These are phyloP conservation scores for Dryas iulia DNA, from an alignment of 1,140 invertebrate species.

Conservation along the genomic window DNA sequence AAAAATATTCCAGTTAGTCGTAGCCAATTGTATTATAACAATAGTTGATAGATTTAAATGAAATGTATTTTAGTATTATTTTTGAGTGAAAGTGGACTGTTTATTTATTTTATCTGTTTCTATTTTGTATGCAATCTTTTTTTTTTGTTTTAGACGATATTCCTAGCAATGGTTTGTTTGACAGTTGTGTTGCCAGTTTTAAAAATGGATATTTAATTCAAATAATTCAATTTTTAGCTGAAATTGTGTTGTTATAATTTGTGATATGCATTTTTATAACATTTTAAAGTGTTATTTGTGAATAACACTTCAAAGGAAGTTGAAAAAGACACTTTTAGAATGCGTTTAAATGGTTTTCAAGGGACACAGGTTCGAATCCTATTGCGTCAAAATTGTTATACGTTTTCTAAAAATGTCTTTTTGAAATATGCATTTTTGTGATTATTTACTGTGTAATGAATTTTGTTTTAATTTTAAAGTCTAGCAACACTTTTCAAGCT, in stretches of 20 bases:
- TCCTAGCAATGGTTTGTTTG: neutral
- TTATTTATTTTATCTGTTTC: conserved; percentile 39
- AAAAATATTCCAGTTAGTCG: conserved; percentile 69
- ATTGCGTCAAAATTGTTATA: too few relatives aligned
- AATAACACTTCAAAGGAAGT: too few relatives aligned
- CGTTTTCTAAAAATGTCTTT: too few relatives aligned
- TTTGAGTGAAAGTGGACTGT: conserved; percentile 42
- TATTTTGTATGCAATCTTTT: conserved; percentile 10
- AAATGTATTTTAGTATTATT: conserved; percentile 60
- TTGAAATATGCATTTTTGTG: too few relatives aligned
- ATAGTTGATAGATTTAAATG: conserved; percentile 54
- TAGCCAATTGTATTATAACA: conserved; percentile 68
- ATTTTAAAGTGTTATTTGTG: too few relatives aligned
- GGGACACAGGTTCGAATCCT: too few relatives aligned
- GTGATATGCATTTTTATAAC: neutral
- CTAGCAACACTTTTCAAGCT: neutral
- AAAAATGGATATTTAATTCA: neutral
- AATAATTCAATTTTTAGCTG: neutral
- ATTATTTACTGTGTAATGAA: too few relatives aligned
- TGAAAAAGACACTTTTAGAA: too few relatives aligned
- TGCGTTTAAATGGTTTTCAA: too few relatives aligned
- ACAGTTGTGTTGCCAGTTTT: conserved; percentile 1
- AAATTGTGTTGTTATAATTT: neutral
- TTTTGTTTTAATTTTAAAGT: neutral
- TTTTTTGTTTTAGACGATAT: neutral